These are phyloP conservation scores for Hyphantria cunea DNA, from an alignment of 1,140 invertebrate genomes.

Conservation along the genomic window DNA sequence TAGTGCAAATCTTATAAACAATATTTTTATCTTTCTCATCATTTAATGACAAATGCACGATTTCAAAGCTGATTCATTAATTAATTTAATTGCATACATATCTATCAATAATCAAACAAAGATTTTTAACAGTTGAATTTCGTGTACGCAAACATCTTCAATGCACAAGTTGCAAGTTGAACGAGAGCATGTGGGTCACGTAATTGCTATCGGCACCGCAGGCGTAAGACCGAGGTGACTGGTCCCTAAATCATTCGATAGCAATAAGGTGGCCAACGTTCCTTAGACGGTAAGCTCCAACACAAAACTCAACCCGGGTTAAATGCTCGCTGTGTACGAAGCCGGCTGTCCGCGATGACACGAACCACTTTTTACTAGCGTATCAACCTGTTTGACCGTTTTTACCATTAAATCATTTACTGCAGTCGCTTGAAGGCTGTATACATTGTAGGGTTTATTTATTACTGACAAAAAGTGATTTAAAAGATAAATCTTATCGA, in stretches of 20 bases:
- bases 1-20: no score
- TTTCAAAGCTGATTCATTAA: no score
- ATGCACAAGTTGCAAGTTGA: slow-evolving; percentile 25
- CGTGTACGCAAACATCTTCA: slow-evolving; percentile 26
- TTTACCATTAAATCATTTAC: no score
- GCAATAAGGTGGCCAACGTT: slow-evolving; percentile 38
- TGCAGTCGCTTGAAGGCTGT: no score
- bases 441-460: no score
- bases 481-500: no score
- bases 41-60: no score
- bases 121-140: slow-evolving; percentile 28
- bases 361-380: slow-evolving; percentile 32
- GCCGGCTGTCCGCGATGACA: slow-evolving; percentile 11
- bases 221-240: slow-evolving; percentile 56
- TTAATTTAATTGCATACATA: no score
- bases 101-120: no score
- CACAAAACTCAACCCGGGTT: no score
- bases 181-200: slow-evolving; percentile 26
- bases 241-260: slow-evolving; percentile 65
- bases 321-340: slow-evolving; percentile 4
- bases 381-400: slow-evolving; percentile 6
- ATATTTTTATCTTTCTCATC: no score
- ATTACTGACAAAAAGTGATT: no score
- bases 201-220: slow-evolving; percentile 17
- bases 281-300: slow-evolving; percentile 70